Conservation (phyloP, 2,797 vertebrate genomes). For the Pseudochromis fuscus region DNA sequence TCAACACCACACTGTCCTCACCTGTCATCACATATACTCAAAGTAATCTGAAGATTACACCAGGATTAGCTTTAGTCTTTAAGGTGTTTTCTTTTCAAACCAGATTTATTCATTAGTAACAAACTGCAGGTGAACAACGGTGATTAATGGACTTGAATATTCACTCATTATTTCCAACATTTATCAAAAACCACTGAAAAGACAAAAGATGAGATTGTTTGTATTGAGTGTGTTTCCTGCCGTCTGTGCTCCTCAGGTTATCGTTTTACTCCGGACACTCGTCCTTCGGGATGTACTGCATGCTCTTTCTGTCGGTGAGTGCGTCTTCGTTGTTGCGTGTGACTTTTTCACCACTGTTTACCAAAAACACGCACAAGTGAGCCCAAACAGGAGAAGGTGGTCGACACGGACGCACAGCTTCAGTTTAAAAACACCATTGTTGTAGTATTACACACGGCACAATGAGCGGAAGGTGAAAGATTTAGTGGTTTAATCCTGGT, state of each 20-base stretch:
- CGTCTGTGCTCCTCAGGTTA: conserved; percentile 86
- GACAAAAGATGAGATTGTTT: no score
- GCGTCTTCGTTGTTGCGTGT: background rate
- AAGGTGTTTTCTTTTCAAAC: no score
- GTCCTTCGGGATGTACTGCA: conserved; percentile 98
- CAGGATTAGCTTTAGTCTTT: no score
- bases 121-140: no score
- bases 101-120: no score
- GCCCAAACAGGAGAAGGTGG: conserved; percentile 40
- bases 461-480: conserved; percentile 40
- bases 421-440: conserved; percentile 63
- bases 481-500: conserved; percentile 16
- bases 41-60: no score
- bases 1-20: background rate
- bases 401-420: background rate
- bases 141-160: no score
- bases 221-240: no score
- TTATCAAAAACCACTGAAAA: no score
- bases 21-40: no score
- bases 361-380: conserved; percentile 34
- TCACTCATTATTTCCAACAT: no score
- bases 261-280: conserved; percentile 99
- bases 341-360: conserved; percentile 40
- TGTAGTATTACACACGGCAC: conserved; percentile 35
- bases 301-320: conserved; percentile 98